Percentiles rank a stretch among this genome's conserved stretches.
Evolutionary conservation across 2,797 vertebrate genomes (phyloP).

Genomic region (Coluber constrictor): DNA sequence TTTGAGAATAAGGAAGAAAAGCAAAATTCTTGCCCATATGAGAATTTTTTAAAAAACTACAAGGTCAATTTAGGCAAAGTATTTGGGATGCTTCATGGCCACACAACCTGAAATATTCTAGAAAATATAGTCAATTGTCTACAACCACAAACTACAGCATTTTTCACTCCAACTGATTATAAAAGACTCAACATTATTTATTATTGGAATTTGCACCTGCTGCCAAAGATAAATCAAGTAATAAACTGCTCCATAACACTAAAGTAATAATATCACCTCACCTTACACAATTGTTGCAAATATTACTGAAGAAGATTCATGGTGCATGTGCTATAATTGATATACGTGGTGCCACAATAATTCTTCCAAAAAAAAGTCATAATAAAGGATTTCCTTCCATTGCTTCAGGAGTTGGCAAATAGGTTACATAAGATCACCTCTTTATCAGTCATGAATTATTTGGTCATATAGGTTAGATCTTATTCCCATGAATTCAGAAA

Average conservation of each 20-base stretch:
- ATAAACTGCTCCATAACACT: neutral
- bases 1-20: neutral
- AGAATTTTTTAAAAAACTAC: neutral
- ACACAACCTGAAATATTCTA: neutral
- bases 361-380: neutral
- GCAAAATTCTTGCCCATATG: neutral
- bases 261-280: neutral
- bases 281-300: neutral
- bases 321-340: neutral
- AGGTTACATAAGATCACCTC: neutral
- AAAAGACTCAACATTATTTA: neutral
- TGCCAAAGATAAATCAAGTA: neutral
- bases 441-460: neutral
- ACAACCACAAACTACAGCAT: neutral
- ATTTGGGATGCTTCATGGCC: neutral
- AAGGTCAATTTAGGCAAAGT: neutral
- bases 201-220: neutral
- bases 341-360: neutral
- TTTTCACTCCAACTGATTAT: neutral
- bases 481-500: slow-evolving; percentile 16
- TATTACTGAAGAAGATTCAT: neutral
- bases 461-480: neutral
- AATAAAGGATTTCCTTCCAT: neutral
- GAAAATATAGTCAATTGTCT: neutral
- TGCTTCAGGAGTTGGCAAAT: slow-evolving; percentile 6